Evolutionary conservation across 2,888 invertebrate species (phyloP), one percentile per base, ranked within the genome.

Genomic region (Boloria selene): DNA sequence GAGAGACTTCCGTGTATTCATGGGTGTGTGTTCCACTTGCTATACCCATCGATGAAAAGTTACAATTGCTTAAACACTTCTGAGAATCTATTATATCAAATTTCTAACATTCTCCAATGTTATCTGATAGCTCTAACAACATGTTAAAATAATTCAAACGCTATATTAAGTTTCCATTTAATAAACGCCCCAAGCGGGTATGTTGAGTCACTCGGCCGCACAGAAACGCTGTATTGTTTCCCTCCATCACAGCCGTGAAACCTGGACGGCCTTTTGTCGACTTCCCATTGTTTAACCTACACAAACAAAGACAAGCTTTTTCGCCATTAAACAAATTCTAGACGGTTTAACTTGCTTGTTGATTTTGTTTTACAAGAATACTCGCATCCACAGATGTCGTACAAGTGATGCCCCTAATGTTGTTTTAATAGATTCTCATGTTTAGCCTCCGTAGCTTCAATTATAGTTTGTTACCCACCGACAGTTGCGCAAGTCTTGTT

Each of bases 371-470:
- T 49, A 65, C 50, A 42, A 62, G 59, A 22, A 59, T 58, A 31
- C 17, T 26, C 22, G 26, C 49, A 22, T 44, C 52, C 47, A 74
- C 71, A 72, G 69, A 65, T 75, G 69, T 75, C 64, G 73, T 53
- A 47, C 54, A 74, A 77, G 67, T 38, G 58, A 42, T 77, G 77
- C 74, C 79, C 80, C 80, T 85, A 85, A 85, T 85, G 79, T 77
- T 78, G 78, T 81, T 84, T 84, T 84, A 85, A 84, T 81, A 84
- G 78, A 81, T 85, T 83, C 74, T 82, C 82, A 84, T 82, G 80
- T 88, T 86, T 83, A 82, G 79, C 84, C 82, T 87, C 85, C 84
- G 88, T 90, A 86, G 85, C 81, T 75, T 84, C 88, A 87, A 90
- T 88, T 88, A 87, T 49, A 31, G 49, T 85, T 82, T 83, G 84